Base-by-base conservation (phyloP, 2,888 invertebrate genomes). In the Thymelicus lineola region DNA sequence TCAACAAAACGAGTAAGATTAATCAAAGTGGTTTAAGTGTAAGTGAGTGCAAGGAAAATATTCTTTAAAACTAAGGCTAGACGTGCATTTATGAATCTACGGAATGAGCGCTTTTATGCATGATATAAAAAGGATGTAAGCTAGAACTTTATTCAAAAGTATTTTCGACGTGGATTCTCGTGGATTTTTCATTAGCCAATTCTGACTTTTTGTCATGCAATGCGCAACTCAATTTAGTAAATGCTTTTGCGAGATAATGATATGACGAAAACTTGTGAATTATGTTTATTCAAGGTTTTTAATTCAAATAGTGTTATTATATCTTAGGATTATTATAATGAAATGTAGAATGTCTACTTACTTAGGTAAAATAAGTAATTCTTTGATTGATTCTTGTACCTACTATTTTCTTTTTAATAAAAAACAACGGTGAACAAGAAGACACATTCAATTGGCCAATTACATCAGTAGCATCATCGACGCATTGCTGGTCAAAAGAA, bases 101-200 rank as follows among this genome's bases (percentile, higher is more conserved):
- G 53, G 55, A 65, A 65, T 65, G 55, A 65, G 57, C n/a, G 57
- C 57, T 65, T 65, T 57, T 57, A 65, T 65, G 45, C 57, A 55
- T n/a, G 42, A 28, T 42, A 65, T 65, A 57, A 65, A 65, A 65
- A 65, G 65, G 55, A 65, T 65, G 45, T 65, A 65, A 65, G 65
- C 65, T 45, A 35, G 45, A 65, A 57, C 57, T 65, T 65, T 57
- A 65, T 65, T 65, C 65, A 65, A 57, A 57, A 65, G 36, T 65
- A 65, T 65, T 42, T 55, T 62, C 28, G 28, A 28, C 35, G 42
- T 28, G 28, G 6, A 57, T 57, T 64, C 57, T 55, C 55, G 55
- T 55, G 28, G 57, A 65, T 65, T 45, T 57, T 65, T 45, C 35
- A 64, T 45, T 15, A 57, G 15, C 65, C 65, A 65, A 65, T 65